Percentiles rank a stretch among this genome's conserved stretches.
Evolutionary conservation across 92 coral and sea anemone species (phyloP).

Genomic region (Hydrozoanthus gracilis): DNA sequence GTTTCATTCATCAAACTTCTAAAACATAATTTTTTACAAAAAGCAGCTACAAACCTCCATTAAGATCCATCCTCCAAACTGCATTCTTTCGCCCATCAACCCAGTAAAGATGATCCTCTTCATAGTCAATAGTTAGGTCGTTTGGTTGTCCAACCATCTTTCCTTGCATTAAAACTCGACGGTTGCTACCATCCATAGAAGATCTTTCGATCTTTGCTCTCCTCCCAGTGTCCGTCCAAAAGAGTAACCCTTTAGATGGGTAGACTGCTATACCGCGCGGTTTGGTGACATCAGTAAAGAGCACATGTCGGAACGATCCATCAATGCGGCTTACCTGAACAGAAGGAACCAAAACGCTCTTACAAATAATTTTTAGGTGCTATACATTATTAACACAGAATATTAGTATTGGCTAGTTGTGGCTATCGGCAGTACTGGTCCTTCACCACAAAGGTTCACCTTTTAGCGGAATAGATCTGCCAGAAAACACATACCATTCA

Average conservation of each 20-base stretch:
- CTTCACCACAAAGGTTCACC: too few species aligned
- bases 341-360: background rate
- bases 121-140: conserved; percentile 84
- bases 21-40: too few species aligned
- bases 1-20: too few species aligned
- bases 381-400: too few species aligned
- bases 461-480: too few species aligned
- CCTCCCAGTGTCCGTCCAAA: conserved; percentile 85
- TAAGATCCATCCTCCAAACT: conserved; percentile 76
- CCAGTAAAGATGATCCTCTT: conserved; percentile 73
- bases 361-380: too few species aligned
- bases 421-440: too few species aligned
- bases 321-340: conserved; percentile 88
- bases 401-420: too few species aligned
- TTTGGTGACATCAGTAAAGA: conserved; percentile 67
- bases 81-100: conserved; percentile 58
- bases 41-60: conserved; percentile 70
- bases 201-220: conserved; percentile 72
- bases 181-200: conserved; percentile 83
- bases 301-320: conserved; percentile 77
- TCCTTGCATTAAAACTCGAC: conserved; percentile 57
- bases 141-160: conserved; percentile 58
- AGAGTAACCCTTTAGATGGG: conserved; percentile 87
- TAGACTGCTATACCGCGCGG: conserved; percentile 89
- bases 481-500: too few species aligned